Conservation (phyloP, 2,113 vertebrate species). For the Lagopus muta region DNA sequence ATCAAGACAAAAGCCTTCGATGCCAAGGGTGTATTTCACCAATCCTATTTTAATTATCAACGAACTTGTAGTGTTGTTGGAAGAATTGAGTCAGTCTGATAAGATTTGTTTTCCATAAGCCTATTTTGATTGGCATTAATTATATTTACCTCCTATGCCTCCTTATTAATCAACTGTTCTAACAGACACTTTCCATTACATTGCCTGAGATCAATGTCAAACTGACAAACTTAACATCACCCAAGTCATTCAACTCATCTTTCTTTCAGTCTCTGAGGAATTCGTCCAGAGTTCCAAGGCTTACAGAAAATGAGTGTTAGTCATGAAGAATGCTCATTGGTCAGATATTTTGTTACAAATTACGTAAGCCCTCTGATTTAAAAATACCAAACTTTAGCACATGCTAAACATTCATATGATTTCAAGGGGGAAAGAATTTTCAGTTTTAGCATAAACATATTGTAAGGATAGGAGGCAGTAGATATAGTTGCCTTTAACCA, state of each 20-base stretch:
- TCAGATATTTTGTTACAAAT: not conserved
- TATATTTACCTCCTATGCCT: conserved; percentile 9
- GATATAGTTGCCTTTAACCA: no score
- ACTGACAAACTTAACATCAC: not conserved
- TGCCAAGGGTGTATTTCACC: not conserved
- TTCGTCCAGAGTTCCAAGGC: not conserved
- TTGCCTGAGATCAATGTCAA: conserved; percentile 19
- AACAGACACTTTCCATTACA: not conserved
- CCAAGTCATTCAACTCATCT: not conserved
- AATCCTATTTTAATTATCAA: not conserved
- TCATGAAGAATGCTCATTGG: not conserved
- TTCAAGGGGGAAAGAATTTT: not conserved
- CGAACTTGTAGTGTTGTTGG: not conserved
- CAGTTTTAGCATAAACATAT: not conserved
- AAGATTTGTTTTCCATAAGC: conserved; percentile 14
- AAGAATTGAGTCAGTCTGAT: not conserved
- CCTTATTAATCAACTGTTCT: conserved; percentile 25
- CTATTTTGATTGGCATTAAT: conserved; percentile 7
- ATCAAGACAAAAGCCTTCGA: not conserved
- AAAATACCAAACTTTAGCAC: not conserved
- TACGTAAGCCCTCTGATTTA: not conserved
- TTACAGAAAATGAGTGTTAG: conserved; percentile 21
- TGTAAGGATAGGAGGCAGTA: no score
- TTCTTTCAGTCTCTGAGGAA: conserved; percentile 4
- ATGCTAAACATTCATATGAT: not conserved